Evolutionary conservation across 2,113 vertebrate species (phyloP).

Genomic region (Lasiurus cinereus): DNA sequence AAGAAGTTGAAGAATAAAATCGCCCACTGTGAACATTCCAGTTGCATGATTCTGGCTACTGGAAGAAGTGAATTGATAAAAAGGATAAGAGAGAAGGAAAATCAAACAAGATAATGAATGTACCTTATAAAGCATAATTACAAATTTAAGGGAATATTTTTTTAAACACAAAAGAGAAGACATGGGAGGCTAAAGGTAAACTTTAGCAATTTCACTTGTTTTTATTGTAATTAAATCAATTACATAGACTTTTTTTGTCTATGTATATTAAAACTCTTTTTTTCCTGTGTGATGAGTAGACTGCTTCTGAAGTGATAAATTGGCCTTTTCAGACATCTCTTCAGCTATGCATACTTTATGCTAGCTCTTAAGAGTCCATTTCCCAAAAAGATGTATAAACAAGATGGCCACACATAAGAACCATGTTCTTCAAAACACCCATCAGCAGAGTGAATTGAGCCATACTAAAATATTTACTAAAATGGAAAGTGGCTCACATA

Average conservation of each 20-base stretch:
- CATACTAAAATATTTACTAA: neutral
- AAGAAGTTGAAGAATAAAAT: conserved; percentile 13
- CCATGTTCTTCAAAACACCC: neutral
- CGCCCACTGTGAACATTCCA: neutral
- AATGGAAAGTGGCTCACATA: neutral
- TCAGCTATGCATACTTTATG: neutral
- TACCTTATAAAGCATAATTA: conserved; percentile 23
- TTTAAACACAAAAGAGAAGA: conserved; percentile 25
- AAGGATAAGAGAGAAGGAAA: conserved; percentile 4
- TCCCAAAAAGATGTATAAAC: neutral
- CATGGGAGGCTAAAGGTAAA: neutral
- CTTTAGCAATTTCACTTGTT: conserved; percentile 17
- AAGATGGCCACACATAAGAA: neutral
- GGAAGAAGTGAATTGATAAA: neutral
- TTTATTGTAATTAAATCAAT: neutral
- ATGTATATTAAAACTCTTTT: neutral
- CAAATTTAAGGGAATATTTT: neutral
- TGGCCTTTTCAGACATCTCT: neutral
- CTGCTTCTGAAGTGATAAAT: neutral
- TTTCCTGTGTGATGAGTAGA: neutral
- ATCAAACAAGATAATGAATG: neutral
- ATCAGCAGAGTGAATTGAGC: neutral
- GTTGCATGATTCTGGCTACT: neutral
- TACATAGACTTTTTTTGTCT: neutral
- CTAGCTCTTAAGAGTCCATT: neutral